phyloP scores from a whole-genome alignment of 2,797 vertebrate species.

The Zalophus californianus region DNA sequence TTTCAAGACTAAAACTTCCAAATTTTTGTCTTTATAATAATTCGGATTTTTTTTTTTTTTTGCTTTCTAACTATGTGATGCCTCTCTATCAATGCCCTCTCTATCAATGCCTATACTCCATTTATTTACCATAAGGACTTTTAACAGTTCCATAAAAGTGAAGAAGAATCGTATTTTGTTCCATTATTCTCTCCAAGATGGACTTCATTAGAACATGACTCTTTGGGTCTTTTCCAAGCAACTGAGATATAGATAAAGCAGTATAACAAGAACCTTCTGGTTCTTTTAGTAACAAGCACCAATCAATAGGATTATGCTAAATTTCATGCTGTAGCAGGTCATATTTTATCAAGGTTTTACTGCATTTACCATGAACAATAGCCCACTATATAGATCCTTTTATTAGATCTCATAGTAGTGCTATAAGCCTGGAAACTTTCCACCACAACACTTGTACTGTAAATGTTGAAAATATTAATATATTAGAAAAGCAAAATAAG shows the following conservation, averaged over 20 bases:
- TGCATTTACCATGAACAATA: constrained; percentile 78
- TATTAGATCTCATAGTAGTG: not conserved
- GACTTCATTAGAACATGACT: constrained; percentile 77
- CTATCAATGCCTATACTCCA: not conserved
- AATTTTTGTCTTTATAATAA: constrained; percentile 25
- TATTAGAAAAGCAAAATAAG: constrained; percentile 43
- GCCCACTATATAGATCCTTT: constrained; percentile 55
- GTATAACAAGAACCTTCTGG: constrained; percentile 82
- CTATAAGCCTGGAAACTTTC: constrained; percentile 29
- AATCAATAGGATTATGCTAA: constrained; percentile 81
- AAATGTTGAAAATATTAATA: not conserved
- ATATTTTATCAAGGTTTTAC: constrained; percentile 80
- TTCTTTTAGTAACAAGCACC: constrained; percentile 73
- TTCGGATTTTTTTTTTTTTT: not conserved
- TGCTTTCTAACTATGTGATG: constrained; percentile 16
- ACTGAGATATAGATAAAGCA: constrained; percentile 76
- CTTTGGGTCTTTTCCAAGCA: constrained; percentile 71
- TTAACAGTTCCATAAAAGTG: constrained; percentile 50
- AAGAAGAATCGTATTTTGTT: constrained; percentile 71
- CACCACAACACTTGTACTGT: not conserved
- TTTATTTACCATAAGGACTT: constrained; percentile 51
- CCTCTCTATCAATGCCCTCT: not conserved
- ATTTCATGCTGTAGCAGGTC: constrained; percentile 80
- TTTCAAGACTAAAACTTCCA: constrained; percentile 10
- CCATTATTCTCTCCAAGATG: constrained; percentile 69